Evolutionary conservation across 2,888 invertebrate species (phyloP), one percentile per base, ranked within the genome.

Genomic region (Drosophila pegasa): DNA sequence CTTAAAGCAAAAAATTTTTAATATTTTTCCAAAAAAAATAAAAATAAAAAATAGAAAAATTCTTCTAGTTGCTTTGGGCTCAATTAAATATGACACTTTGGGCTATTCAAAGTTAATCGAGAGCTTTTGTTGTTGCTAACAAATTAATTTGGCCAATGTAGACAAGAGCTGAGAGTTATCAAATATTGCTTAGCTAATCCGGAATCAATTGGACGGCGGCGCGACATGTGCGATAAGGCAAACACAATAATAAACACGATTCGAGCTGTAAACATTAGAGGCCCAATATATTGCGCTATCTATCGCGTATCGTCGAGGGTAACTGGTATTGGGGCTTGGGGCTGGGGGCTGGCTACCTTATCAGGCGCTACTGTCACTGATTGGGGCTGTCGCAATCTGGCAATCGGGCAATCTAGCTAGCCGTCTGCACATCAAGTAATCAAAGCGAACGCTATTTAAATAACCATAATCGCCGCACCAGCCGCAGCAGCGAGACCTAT

Each of bases 331-430:
- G 35, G 35, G 45, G 22, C 20, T 16, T 9, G 18, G 54, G 63
- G 16, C 3, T 9, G 18, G 54, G 63, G 16, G 3, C 51, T 29
- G 57, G 52, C 10, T 50, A 38, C 47, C 18, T 48, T 60, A 72
- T 71, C 72, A 50, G 41, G 37, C 31, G 1, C 51, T 57, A 47
- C 6, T 37, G 51, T 16, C 55, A 31, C 25, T 35, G 9, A 6
- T 4, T 35, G 20, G 33, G 33, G 14, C 43, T 35, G 16, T 25
- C 35, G 60, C 56, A 63, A 61, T 60, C 79, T 69, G 63, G 63
- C 63, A 59, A 61, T 80, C 61, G 65, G 59, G 65, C 50, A 59
- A 57, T 33, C 56, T 60, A 74, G n/a, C n/a, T n/a, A n/a, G n/a
- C n/a, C n/a, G n/a, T n/a, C n/a, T 57, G 57, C 38, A 57, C 37